Evolutionary conservation across 2,888 invertebrate species (phyloP).

Genomic region (Tipula vernalis): DNA sequence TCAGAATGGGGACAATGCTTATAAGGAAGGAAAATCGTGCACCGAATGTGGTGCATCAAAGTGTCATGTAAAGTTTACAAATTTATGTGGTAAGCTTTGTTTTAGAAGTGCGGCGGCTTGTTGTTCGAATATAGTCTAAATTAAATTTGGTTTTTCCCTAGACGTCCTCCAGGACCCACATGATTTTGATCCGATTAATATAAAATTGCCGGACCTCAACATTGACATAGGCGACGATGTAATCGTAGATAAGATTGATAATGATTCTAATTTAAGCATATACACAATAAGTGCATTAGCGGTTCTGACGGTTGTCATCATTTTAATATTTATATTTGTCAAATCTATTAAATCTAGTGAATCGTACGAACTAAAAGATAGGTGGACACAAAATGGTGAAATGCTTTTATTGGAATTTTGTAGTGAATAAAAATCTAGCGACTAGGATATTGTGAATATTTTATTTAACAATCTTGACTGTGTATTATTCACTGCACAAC

Average conservation of each 20-base stretch:
- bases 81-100: neutral
- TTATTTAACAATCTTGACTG: too few species aligned
- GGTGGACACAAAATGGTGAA: neutral
- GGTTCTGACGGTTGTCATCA: neutral
- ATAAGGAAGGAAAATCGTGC: neutral
- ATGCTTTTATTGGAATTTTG: neutral
- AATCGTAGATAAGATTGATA: neutral
- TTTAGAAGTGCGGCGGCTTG: too few species aligned
- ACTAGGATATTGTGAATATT: too few species aligned
- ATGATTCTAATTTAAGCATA: neutral
- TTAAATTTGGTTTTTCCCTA: too few species aligned
- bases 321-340: neutral
- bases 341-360: neutral
- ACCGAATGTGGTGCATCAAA: neutral
- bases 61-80: neutral
- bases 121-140: too few species aligned
- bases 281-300: neutral
- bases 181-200: neutral
- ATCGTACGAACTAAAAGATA: neutral
- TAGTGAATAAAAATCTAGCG: too few species aligned
- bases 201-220: too few species aligned
- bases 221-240: neutral
- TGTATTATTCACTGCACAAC: too few species aligned
- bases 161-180: neutral
- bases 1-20: neutral